A percentile compares a stretch with the other conserved stretches of the same genome.
These are phyloP conservation scores for Auanema freiburgensis DNA, from an alignment of 2,888 invertebrate species.

Conservation along the genomic window DNA sequence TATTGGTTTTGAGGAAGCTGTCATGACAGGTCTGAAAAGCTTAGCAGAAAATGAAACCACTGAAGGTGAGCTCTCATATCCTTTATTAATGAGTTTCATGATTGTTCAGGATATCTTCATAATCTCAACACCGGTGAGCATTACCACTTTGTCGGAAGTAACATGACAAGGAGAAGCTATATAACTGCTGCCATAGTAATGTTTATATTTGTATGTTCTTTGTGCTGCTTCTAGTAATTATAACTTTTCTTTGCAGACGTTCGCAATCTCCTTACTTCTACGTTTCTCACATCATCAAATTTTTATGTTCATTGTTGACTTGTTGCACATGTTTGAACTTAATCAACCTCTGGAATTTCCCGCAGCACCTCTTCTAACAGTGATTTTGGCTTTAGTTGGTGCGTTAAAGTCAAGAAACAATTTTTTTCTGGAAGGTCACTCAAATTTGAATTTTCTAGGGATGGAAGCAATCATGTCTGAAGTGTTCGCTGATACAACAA, in stretches of 20 bases:
- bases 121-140: conserved; percentile 98
- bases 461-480: conserved; percentile 99
- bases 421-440: no score
- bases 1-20: conserved; percentile 92
- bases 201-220: conserved; percentile 91
- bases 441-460: conserved; percentile 71
- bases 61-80: conserved; percentile 73
- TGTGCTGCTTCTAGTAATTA: not conserved
- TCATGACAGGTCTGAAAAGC: conserved; percentile 93
- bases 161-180: conserved; percentile 92
- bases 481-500: conserved; percentile 97
- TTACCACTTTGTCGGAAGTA: conserved; percentile 94
- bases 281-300: conserved; percentile 99
- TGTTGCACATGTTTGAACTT: conserved; percentile 95
- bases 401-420: no score
- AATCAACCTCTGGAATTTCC: conserved; percentile 83
- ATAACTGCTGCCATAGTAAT: conserved; percentile 93
- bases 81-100: not conserved
- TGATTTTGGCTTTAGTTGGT: conserved; percentile 96
- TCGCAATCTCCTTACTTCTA: conserved; percentile 94
- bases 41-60: conserved; percentile 93
- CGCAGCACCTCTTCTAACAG: conserved; percentile 92
- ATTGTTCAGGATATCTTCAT: conserved; percentile 66
- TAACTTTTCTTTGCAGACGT: conserved; percentile 77
- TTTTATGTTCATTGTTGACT: conserved; percentile 96